A percentile compares a stretch with the other conserved stretches of the same genome.
Conservation (phyloP, 2,113 vertebrate species). For the Bambusicola thoracicus region DNA sequence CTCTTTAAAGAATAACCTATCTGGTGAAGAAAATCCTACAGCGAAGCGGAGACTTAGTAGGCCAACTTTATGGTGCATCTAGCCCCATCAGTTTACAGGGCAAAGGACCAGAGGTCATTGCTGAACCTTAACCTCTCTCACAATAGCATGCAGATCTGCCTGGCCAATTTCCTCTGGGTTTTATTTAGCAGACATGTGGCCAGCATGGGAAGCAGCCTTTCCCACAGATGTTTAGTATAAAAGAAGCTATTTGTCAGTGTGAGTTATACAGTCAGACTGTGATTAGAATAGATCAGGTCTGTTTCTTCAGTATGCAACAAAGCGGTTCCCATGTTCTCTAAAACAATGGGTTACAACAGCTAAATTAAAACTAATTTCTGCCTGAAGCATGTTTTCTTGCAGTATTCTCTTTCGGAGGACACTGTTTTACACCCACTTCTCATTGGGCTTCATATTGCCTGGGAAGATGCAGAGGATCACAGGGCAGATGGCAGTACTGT, state of each 20-base stretch:
- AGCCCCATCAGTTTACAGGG: slow-evolving; percentile 1
- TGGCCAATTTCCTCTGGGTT: slow-evolving; percentile 69
- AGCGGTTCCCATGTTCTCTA: slow-evolving; percentile 47
- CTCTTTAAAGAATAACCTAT: slow-evolving; percentile 8
- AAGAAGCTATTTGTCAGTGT: slow-evolving; percentile 53
- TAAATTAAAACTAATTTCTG: not conserved
- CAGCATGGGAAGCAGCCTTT: slow-evolving; percentile 66
- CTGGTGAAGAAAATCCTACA: not conserved
- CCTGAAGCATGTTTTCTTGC: slow-evolving; percentile 8
- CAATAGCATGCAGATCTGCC: slow-evolving; percentile 57
- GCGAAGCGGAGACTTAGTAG: not conserved
- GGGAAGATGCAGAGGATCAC: not conserved
- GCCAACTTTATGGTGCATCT: not conserved
- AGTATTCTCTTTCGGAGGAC: not conserved
- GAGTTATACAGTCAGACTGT: slow-evolving; percentile 40
- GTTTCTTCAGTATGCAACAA: not conserved
- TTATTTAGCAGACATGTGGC: slow-evolving; percentile 67
- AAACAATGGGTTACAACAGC: not conserved
- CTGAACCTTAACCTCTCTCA: slow-evolving; percentile 58
- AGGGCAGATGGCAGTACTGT: not conserved
- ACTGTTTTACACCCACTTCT: not conserved
- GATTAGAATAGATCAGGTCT: slow-evolving; percentile 21
- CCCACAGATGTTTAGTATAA: slow-evolving; percentile 67
- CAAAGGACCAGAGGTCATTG: slow-evolving; percentile 46
- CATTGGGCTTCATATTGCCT: not conserved